Base-by-base conservation (phyloP, 2,888 invertebrate species). In the Andrena hattorfiana region DNA sequence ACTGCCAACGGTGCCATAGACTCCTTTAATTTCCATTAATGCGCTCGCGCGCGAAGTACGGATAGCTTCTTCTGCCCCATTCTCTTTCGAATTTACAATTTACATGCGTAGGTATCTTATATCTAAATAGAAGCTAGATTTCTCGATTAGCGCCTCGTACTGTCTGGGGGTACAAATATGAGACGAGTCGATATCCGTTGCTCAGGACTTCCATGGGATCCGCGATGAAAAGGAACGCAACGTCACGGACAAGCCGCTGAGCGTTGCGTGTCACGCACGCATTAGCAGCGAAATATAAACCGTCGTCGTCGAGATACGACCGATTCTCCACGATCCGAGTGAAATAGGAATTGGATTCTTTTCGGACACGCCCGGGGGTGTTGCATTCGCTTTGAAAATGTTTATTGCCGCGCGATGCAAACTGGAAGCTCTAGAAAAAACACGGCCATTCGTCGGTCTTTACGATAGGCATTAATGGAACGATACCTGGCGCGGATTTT, bases 261-360 rank as follows among this genome's bases (percentile, higher is more conserved):
- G 81, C 75, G 79, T 91, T 79, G 91, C 91, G 91, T 91, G 91
- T 86, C 87, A 85, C 82, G 74, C 67, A 69, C 84, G 84, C 90
- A 90, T 91, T 91, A 90, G 86, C 80, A 78, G 59, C 56, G 81
- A 87, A 86, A 89, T 85, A 87, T 87, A 86, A 88, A 84, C 72
- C 80, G 75, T 77, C 79, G 71, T 84, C 83, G 81, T 81, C 83
- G 72, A 85, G 88, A 85, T 83, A 85, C 82, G 82, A 82, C 64
- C 85, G 85, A 86, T 88, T 76, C 83, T 51, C 78, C 82, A 73
- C 85, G 86, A 88, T 90, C 79, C 81, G 63, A 84, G 86, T 89
- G 86, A 89, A 91, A 89, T 90, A 89, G 87, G 88, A 89, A 87
- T 86, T 84, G 72, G 82, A 83, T 81, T 85, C 77, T 80, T 86